These are phyloP conservation scores for Acrobasis repandana DNA, from an alignment of 2,888 invertebrate genomes.

Conservation along the genomic window DNA sequence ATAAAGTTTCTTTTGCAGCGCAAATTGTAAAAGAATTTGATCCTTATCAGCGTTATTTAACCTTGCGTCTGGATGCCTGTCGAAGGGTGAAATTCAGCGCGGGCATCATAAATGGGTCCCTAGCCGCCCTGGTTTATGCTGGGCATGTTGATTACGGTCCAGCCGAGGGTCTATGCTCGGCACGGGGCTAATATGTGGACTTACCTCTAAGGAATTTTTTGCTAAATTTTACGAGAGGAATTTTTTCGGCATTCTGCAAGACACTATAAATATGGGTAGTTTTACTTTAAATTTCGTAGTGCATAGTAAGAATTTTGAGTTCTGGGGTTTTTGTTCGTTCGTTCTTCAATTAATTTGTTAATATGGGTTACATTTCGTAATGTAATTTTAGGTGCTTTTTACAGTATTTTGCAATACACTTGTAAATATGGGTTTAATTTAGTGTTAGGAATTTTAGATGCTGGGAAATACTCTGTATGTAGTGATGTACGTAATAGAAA, in stretches of 20 bases:
- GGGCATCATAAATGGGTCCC: not conserved
- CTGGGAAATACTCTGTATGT: too few relatives aligned
- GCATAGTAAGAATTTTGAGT: too few relatives aligned
- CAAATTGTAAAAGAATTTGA: not conserved
- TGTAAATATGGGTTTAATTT: too few relatives aligned
- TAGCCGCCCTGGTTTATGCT: not conserved
- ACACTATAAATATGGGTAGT: not conserved
- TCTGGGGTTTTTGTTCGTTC: too few relatives aligned
- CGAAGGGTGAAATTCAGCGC: not conserved
- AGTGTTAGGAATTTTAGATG: too few relatives aligned
- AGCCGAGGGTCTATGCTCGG: not conserved
- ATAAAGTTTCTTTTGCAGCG: not conserved
- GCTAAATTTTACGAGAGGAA: not conserved
- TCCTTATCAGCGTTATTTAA: not conserved
- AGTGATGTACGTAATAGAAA: too few relatives aligned
- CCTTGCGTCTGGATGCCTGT: not conserved
- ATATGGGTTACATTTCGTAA: too few relatives aligned
- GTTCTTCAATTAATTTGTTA: too few relatives aligned
- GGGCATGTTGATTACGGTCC: not conserved
- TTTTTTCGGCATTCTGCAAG: not conserved
- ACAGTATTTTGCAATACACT: too few relatives aligned
- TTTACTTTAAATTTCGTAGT: too few relatives aligned
- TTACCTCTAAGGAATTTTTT: not conserved
- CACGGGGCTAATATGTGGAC: not conserved
- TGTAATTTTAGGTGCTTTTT: too few relatives aligned